Evolutionary conservation across 2,113 vertebrate genomes (phyloP).

Genomic region (Carassius gibelio): DNA sequence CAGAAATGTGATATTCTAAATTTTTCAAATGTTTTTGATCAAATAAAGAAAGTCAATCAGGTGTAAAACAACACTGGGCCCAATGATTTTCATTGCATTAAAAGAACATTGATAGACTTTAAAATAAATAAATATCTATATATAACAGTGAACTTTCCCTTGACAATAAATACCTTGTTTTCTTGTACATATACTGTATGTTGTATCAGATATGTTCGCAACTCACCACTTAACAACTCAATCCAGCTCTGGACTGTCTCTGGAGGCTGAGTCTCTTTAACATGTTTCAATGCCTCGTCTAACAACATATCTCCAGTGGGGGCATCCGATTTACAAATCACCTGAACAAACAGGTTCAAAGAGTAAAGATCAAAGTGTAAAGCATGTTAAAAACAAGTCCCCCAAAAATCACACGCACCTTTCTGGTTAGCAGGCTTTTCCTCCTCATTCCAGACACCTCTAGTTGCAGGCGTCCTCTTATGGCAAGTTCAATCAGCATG

Average conservation of each 20-base stretch:
- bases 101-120: too few species aligned
- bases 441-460: constrained; percentile 96
- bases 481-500: constrained; percentile 94
- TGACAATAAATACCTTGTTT: background rate
- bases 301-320: constrained; percentile 96
- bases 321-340: constrained; percentile 96
- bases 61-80: too few species aligned
- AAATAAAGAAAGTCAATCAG: too few species aligned
- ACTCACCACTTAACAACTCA: constrained; percentile 96
- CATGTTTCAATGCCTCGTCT: constrained; percentile 96
- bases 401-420: constrained; percentile 75
- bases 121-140: too few species aligned
- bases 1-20: too few species aligned
- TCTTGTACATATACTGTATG: background rate
- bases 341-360: constrained; percentile 71
- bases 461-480: constrained; percentile 89
- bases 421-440: constrained; percentile 93
- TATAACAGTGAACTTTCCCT: background rate
- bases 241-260: constrained; percentile 99
- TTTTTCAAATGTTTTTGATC: too few species aligned
- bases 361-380: background rate
- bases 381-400: background rate
- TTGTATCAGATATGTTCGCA: background rate
- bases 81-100: too few species aligned
- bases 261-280: constrained; percentile 95